phyloP scores from a whole-genome alignment of 2,113 vertebrate genomes.

The Centrocercus urophasianus region DNA sequence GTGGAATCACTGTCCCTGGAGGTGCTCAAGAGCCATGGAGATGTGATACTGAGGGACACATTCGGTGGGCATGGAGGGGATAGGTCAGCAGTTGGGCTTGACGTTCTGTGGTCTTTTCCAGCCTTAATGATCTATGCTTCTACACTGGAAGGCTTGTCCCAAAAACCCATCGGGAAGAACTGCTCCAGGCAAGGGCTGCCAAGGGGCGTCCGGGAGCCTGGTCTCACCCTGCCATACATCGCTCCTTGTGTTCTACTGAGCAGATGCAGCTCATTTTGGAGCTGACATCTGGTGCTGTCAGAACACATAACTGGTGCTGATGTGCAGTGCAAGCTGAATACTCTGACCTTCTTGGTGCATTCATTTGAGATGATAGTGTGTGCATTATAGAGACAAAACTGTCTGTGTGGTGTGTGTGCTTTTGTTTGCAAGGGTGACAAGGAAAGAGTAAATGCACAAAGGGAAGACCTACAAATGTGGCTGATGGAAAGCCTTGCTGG shows the following conservation, averaged over 20 bases:
- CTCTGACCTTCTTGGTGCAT: conserved; percentile 28
- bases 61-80: no score
- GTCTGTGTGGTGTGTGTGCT: not conserved
- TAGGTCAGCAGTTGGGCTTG: no score
- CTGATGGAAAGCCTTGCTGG: not conserved
- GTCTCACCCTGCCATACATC: not conserved
- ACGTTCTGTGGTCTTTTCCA: no score
- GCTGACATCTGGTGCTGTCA: conserved; percentile 72
- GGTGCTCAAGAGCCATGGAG: no score
- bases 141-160: not conserved
- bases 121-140: no score
- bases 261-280: conserved; percentile 63
- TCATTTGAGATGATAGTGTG: conserved; percentile 12
- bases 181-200: not conserved
- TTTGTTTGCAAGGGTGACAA: not conserved
- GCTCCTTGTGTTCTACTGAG: not conserved
- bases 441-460: not conserved
- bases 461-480: not conserved
- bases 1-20: no score
- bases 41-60: no score
- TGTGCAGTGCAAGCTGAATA: conserved; percentile 60
- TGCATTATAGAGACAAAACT: not conserved
- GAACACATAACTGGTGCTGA: conserved; percentile 59
- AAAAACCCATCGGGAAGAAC: not conserved
- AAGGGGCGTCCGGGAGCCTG: not conserved